Evolutionary conservation across 2,797 vertebrate species (phyloP), one percentile per base, ranked within the genome.

Genomic region (Sphenodon punctatus): DNA sequence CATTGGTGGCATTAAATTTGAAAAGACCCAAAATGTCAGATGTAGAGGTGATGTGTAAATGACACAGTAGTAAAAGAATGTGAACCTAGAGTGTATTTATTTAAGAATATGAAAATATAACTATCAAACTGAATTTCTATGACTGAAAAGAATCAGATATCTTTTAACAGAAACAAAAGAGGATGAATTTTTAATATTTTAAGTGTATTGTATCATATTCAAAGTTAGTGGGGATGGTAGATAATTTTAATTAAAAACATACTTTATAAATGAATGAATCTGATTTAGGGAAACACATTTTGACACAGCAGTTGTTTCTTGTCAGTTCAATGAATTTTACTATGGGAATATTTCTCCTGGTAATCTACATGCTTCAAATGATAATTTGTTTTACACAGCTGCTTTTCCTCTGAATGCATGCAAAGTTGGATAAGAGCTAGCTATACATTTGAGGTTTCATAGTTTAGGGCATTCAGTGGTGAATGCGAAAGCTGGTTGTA

Each of bases 301-400:
- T 94, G 95, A 94, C 88, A 78, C 38, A 89, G 70, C 92, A 94
- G 89, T 94, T 96, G 90, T 94, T 95, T 85, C 88, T 91, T 94
- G 91, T 94, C 93, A 93, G 81, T 93, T 93, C 90, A 93, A 87
- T 94, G 78, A 94, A 55, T 92, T 91, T 91, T 83, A 87, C 67
- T 93, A 65, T 51, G 75, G 69, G 42, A 86, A 91, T 89, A 85
- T 90, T 72, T 90, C 94, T 95, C 84, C 89, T 88, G 90, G 94
- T 80, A 87, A 74, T 82, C 78, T 89, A 66, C 51, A 69, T 92
- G 88, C 78, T 92, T 92, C 91, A 93, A 81, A 84, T 90, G 84
- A 85, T 82, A 87, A 88, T 93, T 86, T 92, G 80, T 61, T 88
- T 93, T 89, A 89, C 82, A 70, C 74, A 93, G 77, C 55, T 77